Evolutionary conservation across 2,888 invertebrate species (phyloP), one percentile per base, ranked within the genome.

Genomic region (Julus scandinavius): DNA sequence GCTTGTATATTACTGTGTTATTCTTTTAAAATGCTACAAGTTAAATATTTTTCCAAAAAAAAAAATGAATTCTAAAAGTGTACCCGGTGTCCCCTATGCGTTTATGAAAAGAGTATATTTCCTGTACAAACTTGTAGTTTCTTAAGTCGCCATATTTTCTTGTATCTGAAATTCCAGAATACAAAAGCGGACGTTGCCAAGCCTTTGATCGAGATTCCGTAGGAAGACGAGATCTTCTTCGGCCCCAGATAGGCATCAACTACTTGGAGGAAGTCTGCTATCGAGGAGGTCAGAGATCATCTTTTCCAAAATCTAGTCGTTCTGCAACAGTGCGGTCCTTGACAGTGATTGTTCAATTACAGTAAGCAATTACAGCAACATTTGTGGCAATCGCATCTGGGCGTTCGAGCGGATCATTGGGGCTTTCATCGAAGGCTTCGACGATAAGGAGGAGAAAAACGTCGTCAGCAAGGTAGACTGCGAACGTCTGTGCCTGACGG

Each of bases 341-440:
- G 85, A 15, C 20, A 41, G 38, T 3, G 40, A 13, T 63, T n/a
- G 9, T 88, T 9, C 72, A 20, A 38, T 86, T 86, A 54, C 58
- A 92, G 92, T 92, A 41, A 91, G 92, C 50, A 91, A 92, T 88
- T 92, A 92, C 90, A 92, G 92, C 87, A 90, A 91, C 87, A 90
- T 92, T 88, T 93, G 93, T 89, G 92, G 92, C 1, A 92, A 92
- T 89, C 91, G 92, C 4, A 91, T 92, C n/a, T 93, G 93, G 93
- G 92, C 93, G 9, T 93, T 94, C 91, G 94, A 94, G 90, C 90
- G 94, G 41, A 93, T 93, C 54, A 91, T 93, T 9, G 93, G 93
- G 85, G 92, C 92, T 6, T 92, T 91, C 87, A 90, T 93, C 63
- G 92, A 93, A 86, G 93, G 92, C 17, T 93, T 92, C 90, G 93